A percentile compares a stretch with the other conserved stretches of the same genome.
phyloP scores from a whole-genome alignment of 1,140 invertebrate species.

The Drosophila arawakana region DNA sequence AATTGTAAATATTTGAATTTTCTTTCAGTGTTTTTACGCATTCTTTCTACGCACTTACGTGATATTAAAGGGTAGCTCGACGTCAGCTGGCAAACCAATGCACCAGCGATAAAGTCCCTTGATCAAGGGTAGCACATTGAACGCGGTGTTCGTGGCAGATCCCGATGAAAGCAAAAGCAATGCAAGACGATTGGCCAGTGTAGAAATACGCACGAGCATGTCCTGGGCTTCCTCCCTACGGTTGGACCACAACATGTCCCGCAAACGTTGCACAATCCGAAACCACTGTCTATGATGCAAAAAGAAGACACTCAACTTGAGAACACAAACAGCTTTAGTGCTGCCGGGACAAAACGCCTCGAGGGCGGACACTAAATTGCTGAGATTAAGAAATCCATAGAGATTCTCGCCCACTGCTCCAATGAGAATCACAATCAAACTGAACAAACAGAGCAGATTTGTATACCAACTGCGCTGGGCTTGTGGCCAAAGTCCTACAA shows the following conservation, averaged over 20 bases:
- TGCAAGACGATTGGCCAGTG: conserved; percentile 46
- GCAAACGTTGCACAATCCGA: conserved; percentile 47
- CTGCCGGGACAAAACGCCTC: conserved; percentile 80
- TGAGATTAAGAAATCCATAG: conserved; percentile 66
- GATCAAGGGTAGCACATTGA: conserved; percentile 61
- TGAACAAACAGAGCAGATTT: conserved; percentile 57
- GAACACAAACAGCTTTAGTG: conserved; percentile 71
- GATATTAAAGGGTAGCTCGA: conserved; percentile 68
- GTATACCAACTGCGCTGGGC: conserved; percentile 32
- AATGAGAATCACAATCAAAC: conserved; percentile 57
- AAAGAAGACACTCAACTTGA: conserved; percentile 73
- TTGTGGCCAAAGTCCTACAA: conserved; percentile 73
- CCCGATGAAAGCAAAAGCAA: conserved; percentile 62
- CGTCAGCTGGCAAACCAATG: conserved; percentile 27
- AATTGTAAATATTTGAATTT: too few relatives aligned
- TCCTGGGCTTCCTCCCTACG: conserved; percentile 31
- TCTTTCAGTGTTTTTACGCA: too few relatives aligned
- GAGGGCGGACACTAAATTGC: conserved; percentile 66
- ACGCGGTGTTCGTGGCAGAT: conserved; percentile 50
- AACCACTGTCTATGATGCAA: conserved; percentile 56
- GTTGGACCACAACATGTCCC: conserved; percentile 50
- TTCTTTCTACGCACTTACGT: conserved; percentile 47
- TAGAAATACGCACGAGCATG: conserved; percentile 49
- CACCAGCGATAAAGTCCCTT: conserved; percentile 60
- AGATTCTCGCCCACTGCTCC: conserved; percentile 68